Evolutionary conservation across 2,888 invertebrate species (phyloP).

Genomic region (Drosophila vallismaia): DNA sequence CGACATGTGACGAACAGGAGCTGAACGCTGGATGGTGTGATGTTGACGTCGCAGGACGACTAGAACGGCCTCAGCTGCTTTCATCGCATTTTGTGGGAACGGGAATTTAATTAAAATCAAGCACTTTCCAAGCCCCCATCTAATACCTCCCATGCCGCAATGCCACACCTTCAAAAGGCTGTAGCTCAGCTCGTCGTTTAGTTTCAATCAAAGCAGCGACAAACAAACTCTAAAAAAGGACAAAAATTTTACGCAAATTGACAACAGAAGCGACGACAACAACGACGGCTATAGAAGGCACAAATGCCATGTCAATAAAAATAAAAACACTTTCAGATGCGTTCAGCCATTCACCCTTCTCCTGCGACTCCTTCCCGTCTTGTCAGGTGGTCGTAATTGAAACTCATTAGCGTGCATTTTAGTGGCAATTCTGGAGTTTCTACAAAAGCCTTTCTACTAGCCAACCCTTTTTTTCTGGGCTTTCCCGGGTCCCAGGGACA

Average conservation of each 20-base stretch:
- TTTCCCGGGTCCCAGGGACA: slow-evolving; percentile 3
- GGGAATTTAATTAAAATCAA: slow-evolving; percentile 78
- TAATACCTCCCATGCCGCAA: slow-evolving; percentile 1
- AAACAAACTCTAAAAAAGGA: slow-evolving; percentile 38
- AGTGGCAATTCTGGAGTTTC: slow-evolving; percentile 66
- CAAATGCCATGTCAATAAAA: slow-evolving; percentile 64
- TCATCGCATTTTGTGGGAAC: slow-evolving; percentile 56
- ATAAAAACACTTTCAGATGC: slow-evolving; percentile 54
- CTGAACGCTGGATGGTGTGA: neutral
- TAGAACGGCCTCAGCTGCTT: slow-evolving; percentile 65
- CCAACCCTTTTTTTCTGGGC: slow-evolving; percentile 68
- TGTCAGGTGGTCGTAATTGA: slow-evolving; percentile 68
- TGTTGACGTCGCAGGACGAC: slow-evolving; percentile 16
- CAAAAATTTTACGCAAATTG: slow-evolving; percentile 47
- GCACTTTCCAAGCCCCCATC: slow-evolving; percentile 24
- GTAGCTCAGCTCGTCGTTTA: slow-evolving; percentile 59
- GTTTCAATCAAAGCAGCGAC: slow-evolving; percentile 76
- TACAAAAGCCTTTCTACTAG: slow-evolving; percentile 34
- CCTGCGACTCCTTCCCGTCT: neutral
- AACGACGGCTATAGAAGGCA: slow-evolving; percentile 13
- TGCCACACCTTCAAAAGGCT: slow-evolving; percentile 13
- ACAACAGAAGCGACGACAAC: slow-evolving; percentile 63
- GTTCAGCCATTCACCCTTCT: slow-evolving; percentile 12
- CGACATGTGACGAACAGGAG: slow-evolving; percentile 65
- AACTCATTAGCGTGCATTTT: slow-evolving; percentile 79